These are phyloP conservation scores for Leucozona laternaria DNA, from an alignment of 2,888 invertebrate genomes.

Conservation along the genomic window DNA sequence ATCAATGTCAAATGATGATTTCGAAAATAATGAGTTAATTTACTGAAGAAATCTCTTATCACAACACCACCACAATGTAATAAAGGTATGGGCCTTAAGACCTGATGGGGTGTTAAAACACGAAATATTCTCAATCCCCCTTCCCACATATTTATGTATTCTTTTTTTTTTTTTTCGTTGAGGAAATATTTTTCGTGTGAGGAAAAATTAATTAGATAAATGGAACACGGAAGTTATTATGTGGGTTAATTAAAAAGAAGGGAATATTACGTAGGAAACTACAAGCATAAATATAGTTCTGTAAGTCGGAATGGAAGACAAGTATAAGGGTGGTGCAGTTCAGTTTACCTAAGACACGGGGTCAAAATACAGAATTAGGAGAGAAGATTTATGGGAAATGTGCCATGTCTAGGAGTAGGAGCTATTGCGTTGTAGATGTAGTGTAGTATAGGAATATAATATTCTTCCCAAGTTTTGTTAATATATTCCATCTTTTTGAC, in stretches of 20 bases:
- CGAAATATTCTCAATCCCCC: background rate
- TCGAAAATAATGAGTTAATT: slow-evolving; percentile 70
- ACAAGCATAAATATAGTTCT: background rate
- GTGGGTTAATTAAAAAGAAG: slow-evolving; percentile 66
- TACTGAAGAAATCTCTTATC: slow-evolving; percentile 15
- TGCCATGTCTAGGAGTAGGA: slow-evolving; percentile 1
- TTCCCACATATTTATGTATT: slow-evolving; percentile 9
- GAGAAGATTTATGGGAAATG: background rate
- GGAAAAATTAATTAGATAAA: slow-evolving; percentile 63
- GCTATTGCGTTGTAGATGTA: background rate
- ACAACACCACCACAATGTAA: background rate
- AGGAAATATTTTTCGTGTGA: slow-evolving; percentile 48
- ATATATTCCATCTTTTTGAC: background rate
- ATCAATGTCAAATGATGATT: slow-evolving; percentile 67
- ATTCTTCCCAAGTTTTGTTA: background rate
- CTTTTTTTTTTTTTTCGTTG: background rate
- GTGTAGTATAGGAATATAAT: background rate
- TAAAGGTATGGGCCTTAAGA: background rate
- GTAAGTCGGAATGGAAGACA: background rate
- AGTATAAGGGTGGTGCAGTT: background rate
- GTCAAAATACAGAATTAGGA: background rate
- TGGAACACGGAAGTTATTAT: slow-evolving; percentile 62
- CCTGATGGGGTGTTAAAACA: background rate
- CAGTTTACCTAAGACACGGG: background rate
- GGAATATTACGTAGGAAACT: slow-evolving; percentile 2